Percentiles rank a stretch among this genome's conserved stretches.
phyloP scores from a whole-genome alignment of 2,113 vertebrate species.

The Struthio camelus region DNA sequence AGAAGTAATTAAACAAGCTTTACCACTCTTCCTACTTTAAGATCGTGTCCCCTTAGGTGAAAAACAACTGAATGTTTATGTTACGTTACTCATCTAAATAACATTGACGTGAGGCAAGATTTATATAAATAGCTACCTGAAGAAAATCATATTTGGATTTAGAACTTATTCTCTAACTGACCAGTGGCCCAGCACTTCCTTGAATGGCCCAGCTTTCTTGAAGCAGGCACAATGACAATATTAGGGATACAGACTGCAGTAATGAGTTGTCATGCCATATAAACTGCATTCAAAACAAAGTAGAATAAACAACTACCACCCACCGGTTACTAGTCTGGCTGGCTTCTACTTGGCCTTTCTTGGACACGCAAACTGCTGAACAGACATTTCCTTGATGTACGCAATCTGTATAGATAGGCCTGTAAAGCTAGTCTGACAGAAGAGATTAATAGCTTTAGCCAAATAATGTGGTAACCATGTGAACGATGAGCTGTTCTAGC shows the following conservation, averaged over 20 bases:
- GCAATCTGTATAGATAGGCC: conserved; percentile 74
- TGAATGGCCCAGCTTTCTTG: not conserved
- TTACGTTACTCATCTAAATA: not conserved
- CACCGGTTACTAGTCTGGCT: conserved; percentile 42
- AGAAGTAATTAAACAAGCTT: not conserved
- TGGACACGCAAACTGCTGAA: conserved; percentile 70
- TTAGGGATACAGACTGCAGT: not conserved
- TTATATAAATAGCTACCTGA: not conserved
- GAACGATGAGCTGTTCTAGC: conserved; percentile 75
- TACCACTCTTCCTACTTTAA: not conserved
- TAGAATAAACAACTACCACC: conserved; percentile 34
- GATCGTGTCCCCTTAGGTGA: not conserved
- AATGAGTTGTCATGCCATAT: not conserved
- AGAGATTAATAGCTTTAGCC: conserved; percentile 80
- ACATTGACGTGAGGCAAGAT: not conserved
- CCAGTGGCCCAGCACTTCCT: not conserved
- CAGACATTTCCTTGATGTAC: conserved; percentile 69
- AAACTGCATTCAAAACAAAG: conserved; percentile 14
- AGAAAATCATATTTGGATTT: not conserved
- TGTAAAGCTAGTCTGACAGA: conserved; percentile 76
- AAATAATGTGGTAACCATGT: conserved; percentile 82
- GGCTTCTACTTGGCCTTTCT: conserved; percentile 40
- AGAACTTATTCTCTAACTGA: not conserved
- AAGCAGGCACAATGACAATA: not conserved
- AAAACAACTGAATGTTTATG: not conserved